Evolutionary conservation across 2,888 invertebrate genomes (phyloP), one percentile per base, ranked within the genome.

Genomic region (Acleris holmiana): DNA sequence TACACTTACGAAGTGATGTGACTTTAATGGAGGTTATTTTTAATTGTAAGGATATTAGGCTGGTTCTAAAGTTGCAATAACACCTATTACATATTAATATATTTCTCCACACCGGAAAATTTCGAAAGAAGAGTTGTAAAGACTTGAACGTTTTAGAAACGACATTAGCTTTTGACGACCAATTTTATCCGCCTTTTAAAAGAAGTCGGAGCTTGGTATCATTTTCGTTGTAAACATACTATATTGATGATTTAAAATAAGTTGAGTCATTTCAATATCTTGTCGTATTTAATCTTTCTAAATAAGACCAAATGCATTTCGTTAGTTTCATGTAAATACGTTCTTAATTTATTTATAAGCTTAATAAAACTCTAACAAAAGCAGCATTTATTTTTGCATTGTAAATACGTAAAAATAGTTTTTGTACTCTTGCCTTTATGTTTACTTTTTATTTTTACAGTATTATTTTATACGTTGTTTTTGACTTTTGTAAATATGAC

Each of bases 331-430:
- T 68, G 54, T 64, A 67, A 50, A 64, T 61, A 65, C 59, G 58
- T 66, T 61, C 63, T 69, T 63, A 47, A 51, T 21, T 72, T 69
- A 66, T 70, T 71, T 73, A 68, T 68, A 74, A 67, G 65, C 69
- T 60, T 56, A 60, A 47, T 61, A 51, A 58, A 35, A 53, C 53
- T 67, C 61, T 69, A 66, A 69, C 61, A 65, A 65, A 61, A 63
- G 65, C 69, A 68, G 69, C 71, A 71, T 65, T 65, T 65, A 65
- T 65, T 54, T 59, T 64, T 49, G 49, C 44, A 55, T 49, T 65
- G 66, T 62, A 62, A 62, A 67, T 66, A 61, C 54, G 66, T 61
- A 59, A 25, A 61, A 48, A 55, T 62, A 29, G 55, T 46, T 51
- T 61, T 65, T 57, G 62, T 54, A 58, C 58, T 65, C 59, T 67